Evolutionary conservation across 2,113 vertebrate genomes (phyloP), one percentile per base, ranked within the genome.

Genomic region (Oophaga pumilio): DNA sequence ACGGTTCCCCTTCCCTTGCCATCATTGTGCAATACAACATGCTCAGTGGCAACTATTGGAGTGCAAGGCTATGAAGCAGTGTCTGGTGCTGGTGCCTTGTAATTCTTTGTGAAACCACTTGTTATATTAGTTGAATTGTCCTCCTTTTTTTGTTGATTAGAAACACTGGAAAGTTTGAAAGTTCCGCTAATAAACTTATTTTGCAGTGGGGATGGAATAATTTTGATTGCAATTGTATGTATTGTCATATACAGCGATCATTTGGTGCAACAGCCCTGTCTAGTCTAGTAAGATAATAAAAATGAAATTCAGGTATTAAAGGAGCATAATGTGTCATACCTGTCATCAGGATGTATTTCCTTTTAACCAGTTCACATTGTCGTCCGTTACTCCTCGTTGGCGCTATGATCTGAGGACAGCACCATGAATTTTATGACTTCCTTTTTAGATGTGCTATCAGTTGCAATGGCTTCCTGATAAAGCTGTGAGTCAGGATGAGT

Each of bases 391-490:
- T 78, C 53, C 8, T 43, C 33, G 66, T n/a, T 68, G 76, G 33
- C 66, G 33, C n/a, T 78, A 11, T 28, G 15, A 11, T 10, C 59
- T 64, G 20, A 86, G 43, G 68, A 86, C 49, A 33, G 49, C 49
- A 13, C 43, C 8, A 24, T 28, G 17, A 26, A 13, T 62, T 64
- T 85, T 52, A 85, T 85, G 22, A 79, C 74, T 86, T 86, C 85
- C 85, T 79, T 17, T 77, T 86, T 18, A 68, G 50, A 62, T 76
- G 53, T 76, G 74, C 53, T 77, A 66, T 68, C 68, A 77, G 33
- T 86, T 33, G 56, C 18, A 86, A 86, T 77, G 26, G 68, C 33
- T 86, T 86, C 85, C 85, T 86, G 71, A 78, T 26, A 52, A 10
- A 17, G 43, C 12, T 50, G 15, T 8, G 83, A 85, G n/a, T 59